phyloP scores from a whole-genome alignment of 2,797 vertebrate species.

The Garrulus glandarius region DNA sequence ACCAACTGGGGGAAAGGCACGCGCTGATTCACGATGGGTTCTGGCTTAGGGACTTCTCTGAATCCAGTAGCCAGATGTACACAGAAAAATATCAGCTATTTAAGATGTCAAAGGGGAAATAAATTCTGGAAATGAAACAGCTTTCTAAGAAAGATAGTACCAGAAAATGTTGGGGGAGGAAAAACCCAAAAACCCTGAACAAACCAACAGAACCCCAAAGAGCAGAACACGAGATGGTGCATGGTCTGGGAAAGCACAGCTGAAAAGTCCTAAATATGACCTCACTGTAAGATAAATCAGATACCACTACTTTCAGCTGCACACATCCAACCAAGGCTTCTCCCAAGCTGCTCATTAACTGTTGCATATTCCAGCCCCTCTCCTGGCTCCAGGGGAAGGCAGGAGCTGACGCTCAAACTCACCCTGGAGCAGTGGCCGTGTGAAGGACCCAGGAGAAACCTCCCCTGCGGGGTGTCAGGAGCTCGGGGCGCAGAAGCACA shows the following conservation, averaged over 20 bases:
- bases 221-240: not conserved
- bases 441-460: not conserved
- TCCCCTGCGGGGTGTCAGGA: not conserved
- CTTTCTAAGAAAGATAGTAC: not conserved
- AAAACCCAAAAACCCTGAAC: not conserved
- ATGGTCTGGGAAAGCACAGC: not conserved
- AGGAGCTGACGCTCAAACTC: not conserved
- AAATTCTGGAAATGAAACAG: not conserved
- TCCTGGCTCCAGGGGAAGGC: not conserved
- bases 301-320: not conserved
- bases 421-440: not conserved
- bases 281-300: not conserved
- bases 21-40: not conserved
- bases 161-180: not conserved
- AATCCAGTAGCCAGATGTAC: not conserved
- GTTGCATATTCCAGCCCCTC: not conserved
- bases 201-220: not conserved
- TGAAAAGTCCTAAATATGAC: not conserved
- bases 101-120: not conserved
- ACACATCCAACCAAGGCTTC: not conserved
- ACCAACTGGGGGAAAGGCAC: not conserved
- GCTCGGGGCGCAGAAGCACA: not conserved
- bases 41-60: not conserved
- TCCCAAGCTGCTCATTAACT: not conserved
- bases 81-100: not conserved